Evolutionary conservation across 2,113 vertebrate genomes (phyloP), one percentile per base, ranked within the genome.

Genomic region (Trematomus loennbergii): DNA sequence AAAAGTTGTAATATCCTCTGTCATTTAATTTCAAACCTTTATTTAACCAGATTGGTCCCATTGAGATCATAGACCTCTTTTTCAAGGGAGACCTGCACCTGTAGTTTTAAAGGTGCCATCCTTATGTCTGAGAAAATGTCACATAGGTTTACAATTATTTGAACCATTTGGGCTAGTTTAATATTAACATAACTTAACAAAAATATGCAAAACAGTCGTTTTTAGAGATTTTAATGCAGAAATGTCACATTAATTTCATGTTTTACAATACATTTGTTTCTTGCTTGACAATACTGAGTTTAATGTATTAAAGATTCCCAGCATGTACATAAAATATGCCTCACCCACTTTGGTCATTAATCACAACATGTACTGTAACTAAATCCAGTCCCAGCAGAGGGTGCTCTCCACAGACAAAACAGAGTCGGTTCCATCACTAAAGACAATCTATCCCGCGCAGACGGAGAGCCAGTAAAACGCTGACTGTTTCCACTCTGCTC

Each of bases 401-500:
- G 81, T 5, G 79, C 75, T 69, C 59, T 77, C 16, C 10, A 53
- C 73, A 6, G 57, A 77, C 17, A 12, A 53, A 72, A 22, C 64
- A 0, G 11, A 40, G 59, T 33, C 9, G 53, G 45, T 20, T 12
- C 52, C 53, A 4, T 18, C 43, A 3, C 74, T 48, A 74, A 57
- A 62, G n/a, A 22, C 75, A 83, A 82, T 77, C 84, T 75, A 81
- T n/a, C n/a, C 36, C 59, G 60, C 52, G 48, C 67, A 78, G 75
- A 76, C 9, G 5, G 72, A 25, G 73, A 70, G 85, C 73, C 76
- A 85, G 49, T 85, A 84, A 91, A 92, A 92, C 29, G 81, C 88
- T 92, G 89, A 92, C 88, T 88, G 75, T 92, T 91, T 92, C 77
- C 78, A 86, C 81, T 72, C 67, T 52, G 57, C 57, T 36, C 69